Evolutionary conservation across 2,113 vertebrate species (phyloP).

Genomic region (Eretmochelys imbricata): DNA sequence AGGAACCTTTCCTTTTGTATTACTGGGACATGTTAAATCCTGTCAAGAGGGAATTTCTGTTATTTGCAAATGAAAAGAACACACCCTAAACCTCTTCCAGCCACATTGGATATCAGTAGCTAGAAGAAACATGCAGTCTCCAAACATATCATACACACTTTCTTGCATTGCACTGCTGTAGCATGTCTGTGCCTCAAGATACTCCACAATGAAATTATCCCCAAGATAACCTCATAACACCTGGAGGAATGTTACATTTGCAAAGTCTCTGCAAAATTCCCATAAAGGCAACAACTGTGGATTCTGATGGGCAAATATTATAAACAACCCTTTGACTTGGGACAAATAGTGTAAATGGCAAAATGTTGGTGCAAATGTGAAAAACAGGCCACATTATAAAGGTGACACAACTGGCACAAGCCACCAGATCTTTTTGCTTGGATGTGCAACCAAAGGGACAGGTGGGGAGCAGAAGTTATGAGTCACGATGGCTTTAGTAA

Average conservation of each 20-base stretch:
- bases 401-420: not conserved
- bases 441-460: not conserved
- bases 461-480: slow-evolving; percentile 39
- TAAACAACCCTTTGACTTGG: not conserved
- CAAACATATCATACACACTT: slow-evolving; percentile 21
- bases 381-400: not conserved
- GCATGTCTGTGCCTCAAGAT: slow-evolving; percentile 28
- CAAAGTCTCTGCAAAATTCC: not conserved
- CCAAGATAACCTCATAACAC: not conserved
- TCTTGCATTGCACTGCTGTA: slow-evolving; percentile 16
- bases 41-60: not conserved
- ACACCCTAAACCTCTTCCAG: not conserved
- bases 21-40: accelerated
- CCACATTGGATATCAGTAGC: slow-evolving; percentile 6
- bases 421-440: slow-evolving; percentile 5
- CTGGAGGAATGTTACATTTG: not conserved
- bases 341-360: not conserved
- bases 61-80: slow-evolving; percentile 27
- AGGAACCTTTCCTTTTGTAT: not conserved
- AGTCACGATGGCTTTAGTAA: slow-evolving; percentile 6
- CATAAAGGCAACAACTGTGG: not conserved
- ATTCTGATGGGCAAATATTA: not conserved
- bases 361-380: not conserved
- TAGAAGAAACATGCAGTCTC: slow-evolving; percentile 33
- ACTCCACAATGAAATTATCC: not conserved